Evolutionary conservation across 2,888 invertebrate genomes (phyloP).

Genomic region (Maniola hyperantus): DNA sequence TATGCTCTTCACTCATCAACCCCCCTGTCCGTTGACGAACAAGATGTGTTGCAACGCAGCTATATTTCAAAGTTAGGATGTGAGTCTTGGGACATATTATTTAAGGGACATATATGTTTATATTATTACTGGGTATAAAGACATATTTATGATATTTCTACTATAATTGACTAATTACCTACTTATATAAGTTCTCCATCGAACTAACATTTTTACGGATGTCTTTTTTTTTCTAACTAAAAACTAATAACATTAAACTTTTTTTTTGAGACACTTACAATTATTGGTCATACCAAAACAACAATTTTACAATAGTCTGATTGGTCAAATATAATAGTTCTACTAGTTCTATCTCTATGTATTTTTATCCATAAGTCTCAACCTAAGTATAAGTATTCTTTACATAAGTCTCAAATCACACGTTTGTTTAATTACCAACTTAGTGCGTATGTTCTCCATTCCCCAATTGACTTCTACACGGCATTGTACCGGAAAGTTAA

Average conservation of each 20-base stretch:
- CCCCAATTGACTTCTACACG: constrained; percentile 3
- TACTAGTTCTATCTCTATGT: too few relatives aligned
- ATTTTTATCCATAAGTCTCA: too few relatives aligned
- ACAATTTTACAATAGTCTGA: too few relatives aligned
- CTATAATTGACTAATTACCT: neutral
- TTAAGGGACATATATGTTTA: constrained; percentile 15
- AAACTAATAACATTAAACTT: too few relatives aligned
- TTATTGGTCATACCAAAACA: too few relatives aligned
- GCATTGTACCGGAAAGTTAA: constrained; percentile 8
- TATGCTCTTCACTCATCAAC: constrained; percentile 26
- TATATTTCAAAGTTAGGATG: constrained; percentile 29
- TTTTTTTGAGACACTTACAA: too few relatives aligned
- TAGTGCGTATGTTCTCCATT: neutral
- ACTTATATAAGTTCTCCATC: neutral
- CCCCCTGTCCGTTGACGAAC: constrained; percentile 19
- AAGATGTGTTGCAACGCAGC: constrained; percentile 20
- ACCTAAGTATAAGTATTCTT: too few relatives aligned
- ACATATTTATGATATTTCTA: neutral
- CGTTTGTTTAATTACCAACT: constrained; percentile 12
- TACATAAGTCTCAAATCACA: neutral
- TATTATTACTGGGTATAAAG: neutral
- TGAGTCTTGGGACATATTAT: constrained; percentile 31
- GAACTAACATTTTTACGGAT: too few relatives aligned
- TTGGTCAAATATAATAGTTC: too few relatives aligned
- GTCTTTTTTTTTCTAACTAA: too few relatives aligned